These are phyloP conservation scores for Pseudomyrmex concolor DNA, from an alignment of 1,140 invertebrate genomes.

Conservation along the genomic window DNA sequence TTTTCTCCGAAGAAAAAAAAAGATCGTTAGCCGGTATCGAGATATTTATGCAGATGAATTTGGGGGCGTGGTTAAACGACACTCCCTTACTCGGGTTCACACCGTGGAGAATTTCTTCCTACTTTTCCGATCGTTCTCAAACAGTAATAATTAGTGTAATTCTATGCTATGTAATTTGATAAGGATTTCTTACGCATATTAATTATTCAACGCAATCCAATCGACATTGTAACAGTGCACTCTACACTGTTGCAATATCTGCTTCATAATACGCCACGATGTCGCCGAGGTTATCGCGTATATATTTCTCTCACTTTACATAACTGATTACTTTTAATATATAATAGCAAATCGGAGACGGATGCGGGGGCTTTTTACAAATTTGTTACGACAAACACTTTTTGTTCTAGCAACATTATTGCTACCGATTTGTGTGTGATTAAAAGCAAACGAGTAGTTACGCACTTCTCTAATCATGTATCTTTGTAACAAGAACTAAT, in stretches of 20 bases:
- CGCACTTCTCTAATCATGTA: constrained; percentile 12
- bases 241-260: constrained; percentile 62
- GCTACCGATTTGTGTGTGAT: background rate
- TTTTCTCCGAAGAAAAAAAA: no score
- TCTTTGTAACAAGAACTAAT: constrained; percentile 15
- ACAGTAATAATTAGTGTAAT: constrained; percentile 12
- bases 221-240: constrained; percentile 31
- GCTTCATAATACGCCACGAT: constrained; percentile 63
- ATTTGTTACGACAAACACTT: constrained; percentile 18
- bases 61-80: no score
- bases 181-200: constrained; percentile 54
- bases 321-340: constrained; percentile 58
- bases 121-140: constrained; percentile 31
- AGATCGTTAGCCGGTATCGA: no score
- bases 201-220: constrained; percentile 62
- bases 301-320: constrained; percentile 55
- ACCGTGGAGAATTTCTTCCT: constrained; percentile 33
- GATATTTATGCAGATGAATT: no score
- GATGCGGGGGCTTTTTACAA: constrained; percentile 33
- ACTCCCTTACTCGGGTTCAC: background rate
- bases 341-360: constrained; percentile 48
- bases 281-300: constrained; percentile 51
- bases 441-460: constrained; percentile 1
- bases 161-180: background rate
- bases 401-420: constrained; percentile 23